A percentile compares a stretch with the other conserved stretches of the same genome.
Conservation (phyloP, 1,140 invertebrate genomes). For the Meloidogyne hapla region DNA sequence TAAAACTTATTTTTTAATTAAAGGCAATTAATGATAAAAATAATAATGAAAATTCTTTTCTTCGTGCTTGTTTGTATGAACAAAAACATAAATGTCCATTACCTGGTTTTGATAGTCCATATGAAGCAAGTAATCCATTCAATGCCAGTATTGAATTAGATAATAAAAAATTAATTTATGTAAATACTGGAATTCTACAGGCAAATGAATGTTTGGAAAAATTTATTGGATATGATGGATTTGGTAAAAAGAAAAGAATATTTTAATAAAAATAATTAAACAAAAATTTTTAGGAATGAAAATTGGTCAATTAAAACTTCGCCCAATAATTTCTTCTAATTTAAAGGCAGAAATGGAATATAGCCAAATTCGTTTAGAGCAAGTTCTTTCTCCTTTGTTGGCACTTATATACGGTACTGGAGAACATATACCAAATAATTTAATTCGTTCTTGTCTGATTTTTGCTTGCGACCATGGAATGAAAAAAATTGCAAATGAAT, state of each 20-base stretch:
- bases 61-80: neutral
- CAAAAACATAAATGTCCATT: neutral
- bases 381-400: neutral
- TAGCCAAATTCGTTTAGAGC: neutral
- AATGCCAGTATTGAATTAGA: constrained; percentile 1
- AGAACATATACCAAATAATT: neutral
- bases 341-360: neutral
- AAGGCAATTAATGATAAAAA: neutral
- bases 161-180: neutral
- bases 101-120: neutral
- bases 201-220: neutral
- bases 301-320: neutral
- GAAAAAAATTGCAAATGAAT: neutral
- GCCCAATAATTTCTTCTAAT: neutral
- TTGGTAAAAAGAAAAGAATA: too few species aligned
- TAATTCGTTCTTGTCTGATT: neutral
- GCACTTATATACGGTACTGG: neutral
- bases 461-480: constrained; percentile 2
- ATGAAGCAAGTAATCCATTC: constrained; percentile 3
- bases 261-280: too few species aligned
- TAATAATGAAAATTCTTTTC: neutral
- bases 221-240: neutral
- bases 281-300: neutral
- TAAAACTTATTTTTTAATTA: too few species aligned
- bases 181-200: neutral